Base-by-base conservation (phyloP, 2,888 invertebrate species). In the Plemyria rubiginata region DNA sequence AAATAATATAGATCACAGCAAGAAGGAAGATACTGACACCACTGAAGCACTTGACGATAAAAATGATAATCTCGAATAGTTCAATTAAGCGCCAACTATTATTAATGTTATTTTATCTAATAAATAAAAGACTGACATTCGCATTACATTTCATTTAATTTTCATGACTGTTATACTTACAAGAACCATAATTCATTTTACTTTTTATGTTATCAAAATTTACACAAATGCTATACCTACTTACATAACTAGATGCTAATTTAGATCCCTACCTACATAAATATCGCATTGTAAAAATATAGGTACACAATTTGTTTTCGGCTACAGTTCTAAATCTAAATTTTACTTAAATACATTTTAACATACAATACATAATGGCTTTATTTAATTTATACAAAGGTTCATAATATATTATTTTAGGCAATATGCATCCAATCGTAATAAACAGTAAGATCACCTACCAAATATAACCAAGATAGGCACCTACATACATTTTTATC, bases 201-300 rank as follows among this genome's bases (percentile, higher is more conserved):
- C 84, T 71, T 79, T 72, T 50, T 77, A 78, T 84, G 79, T 87
- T 90, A 89, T 88, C 86, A 88, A 88, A 91, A 90, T 89, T 81
- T 90, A 90, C 89, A 90, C 88, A 88, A 91, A 87, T 85, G 81
- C 81, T 79, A 22, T 22, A 22, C 22, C 22, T 84, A 55, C 54
- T 41, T 58, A 85, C 62, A 69, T 65, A 78, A 70, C 71, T 84
- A 82, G 72, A 78, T 67, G 72, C 81, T 84, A 86, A 73, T 80
- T 85, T 85, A 43, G 15, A 43, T 40, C n/a, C 22, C 32, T 6
- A 86, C 65, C n/a, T 51, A 64, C 16, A 82, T 84, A 84, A 82
- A 85, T 87, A 90, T 86, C 80, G 87, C 85, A 85, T 84, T 86
- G 85, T 88, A 89, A 63, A 90, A 90, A 90, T 90, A 90, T 86